Conservation (phyloP, 1,140 invertebrate genomes). For the Episyrphus balteatus region DNA sequence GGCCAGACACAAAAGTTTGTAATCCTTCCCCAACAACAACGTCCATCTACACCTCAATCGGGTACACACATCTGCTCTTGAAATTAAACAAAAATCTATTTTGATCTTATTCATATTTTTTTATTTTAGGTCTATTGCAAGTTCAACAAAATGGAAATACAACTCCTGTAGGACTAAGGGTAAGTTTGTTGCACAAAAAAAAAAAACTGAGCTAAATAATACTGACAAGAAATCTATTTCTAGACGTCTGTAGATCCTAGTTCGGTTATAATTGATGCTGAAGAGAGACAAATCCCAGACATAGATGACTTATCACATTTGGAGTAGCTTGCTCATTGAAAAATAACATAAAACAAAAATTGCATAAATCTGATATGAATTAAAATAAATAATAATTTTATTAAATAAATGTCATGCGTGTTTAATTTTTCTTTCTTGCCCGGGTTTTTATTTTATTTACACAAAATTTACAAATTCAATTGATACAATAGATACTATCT, state of each 20-base stretch:
- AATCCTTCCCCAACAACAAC: slow-evolving; percentile 22
- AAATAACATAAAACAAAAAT: background rate
- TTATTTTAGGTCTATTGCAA: too few species aligned
- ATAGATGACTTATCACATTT: slow-evolving; percentile 32
- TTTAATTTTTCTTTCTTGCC: too few species aligned
- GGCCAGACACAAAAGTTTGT: slow-evolving; percentile 22
- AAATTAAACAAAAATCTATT: too few species aligned
- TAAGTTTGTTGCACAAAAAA: slow-evolving; percentile 5
- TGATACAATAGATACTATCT: too few species aligned
- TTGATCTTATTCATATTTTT: too few species aligned
- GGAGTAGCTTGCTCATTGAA: slow-evolving; percentile 13
- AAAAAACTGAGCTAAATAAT: slow-evolving; percentile 1
- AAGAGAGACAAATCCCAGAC: slow-evolving; percentile 26
- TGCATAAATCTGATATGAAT: too few species aligned
- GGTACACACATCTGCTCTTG: slow-evolving; percentile 3
- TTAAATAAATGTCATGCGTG: too few species aligned
- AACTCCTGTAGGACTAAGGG: background rate
- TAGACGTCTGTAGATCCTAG: slow-evolving; percentile 26
- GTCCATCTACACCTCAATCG: slow-evolving; percentile 27
- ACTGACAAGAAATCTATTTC: slow-evolving; percentile 10
- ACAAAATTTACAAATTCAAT: too few species aligned
- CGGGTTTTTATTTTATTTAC: too few species aligned
- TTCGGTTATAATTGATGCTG: slow-evolving; percentile 33
- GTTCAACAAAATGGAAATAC: too few species aligned
- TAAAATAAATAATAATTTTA: too few species aligned